phyloP scores from a whole-genome alignment of 2,113 vertebrate genomes.

The Collichthys lucidus region DNA sequence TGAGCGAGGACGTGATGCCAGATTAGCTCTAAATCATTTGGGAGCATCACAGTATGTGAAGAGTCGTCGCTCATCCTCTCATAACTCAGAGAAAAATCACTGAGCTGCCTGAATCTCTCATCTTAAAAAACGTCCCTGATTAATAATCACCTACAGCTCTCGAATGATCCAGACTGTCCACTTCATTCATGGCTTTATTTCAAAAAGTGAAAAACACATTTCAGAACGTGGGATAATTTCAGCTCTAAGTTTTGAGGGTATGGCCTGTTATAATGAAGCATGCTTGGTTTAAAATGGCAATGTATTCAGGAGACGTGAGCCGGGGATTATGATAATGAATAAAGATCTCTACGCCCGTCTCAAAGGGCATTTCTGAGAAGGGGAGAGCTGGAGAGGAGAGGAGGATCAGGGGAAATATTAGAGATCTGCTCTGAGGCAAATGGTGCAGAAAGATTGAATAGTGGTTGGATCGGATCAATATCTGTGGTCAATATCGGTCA shows the following conservation, averaged over 20 bases:
- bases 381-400: slow-evolving; percentile 1
- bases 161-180: slow-evolving; percentile 14
- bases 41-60: slow-evolving; percentile 38
- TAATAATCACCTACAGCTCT: slow-evolving; percentile 36
- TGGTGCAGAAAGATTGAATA: background rate
- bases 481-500: background rate
- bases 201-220: slow-evolving; percentile 10
- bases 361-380: slow-evolving; percentile 43
- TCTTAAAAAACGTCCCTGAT: slow-evolving; percentile 45
- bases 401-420: slow-evolving; percentile 23
- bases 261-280: slow-evolving; percentile 12
- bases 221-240: slow-evolving; percentile 9
- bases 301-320: slow-evolving; percentile 47
- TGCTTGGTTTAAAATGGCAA: slow-evolving; percentile 52
- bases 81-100: slow-evolving; percentile 52
- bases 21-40: slow-evolving; percentile 34
- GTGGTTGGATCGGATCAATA: background rate
- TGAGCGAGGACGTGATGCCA: slow-evolving; percentile 15
- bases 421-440: background rate
- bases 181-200: background rate
- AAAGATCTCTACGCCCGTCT: slow-evolving; percentile 39
- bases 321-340: slow-evolving; percentile 59
- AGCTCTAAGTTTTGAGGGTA: slow-evolving; percentile 16
- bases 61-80: slow-evolving; percentile 35
- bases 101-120: slow-evolving; percentile 33